Evolutionary conservation across 2,888 invertebrate genomes (phyloP).

Genomic region (Drosophila prolongata): DNA sequence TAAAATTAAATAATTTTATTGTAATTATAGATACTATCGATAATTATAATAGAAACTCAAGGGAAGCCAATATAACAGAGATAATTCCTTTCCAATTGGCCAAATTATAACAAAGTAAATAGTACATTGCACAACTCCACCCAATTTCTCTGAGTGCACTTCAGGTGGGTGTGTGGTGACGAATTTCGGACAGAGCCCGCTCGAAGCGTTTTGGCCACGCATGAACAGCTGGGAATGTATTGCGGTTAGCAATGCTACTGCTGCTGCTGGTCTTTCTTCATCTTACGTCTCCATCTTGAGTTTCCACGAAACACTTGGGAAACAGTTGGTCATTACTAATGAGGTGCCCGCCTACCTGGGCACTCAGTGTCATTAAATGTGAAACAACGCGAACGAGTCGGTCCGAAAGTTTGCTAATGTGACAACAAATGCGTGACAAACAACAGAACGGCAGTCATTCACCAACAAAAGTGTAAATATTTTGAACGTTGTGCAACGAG

Average conservation of each 20-base stretch:
- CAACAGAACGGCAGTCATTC: slow-evolving; percentile 38
- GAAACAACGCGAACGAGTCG: slow-evolving; percentile 17
- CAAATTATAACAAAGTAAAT: no score
- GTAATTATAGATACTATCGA: no score
- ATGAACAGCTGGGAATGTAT: slow-evolving; percentile 37
- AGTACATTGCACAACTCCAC: no score
- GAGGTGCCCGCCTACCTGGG: slow-evolving; percentile 18
- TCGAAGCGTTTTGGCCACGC: slow-evolving; percentile 31
- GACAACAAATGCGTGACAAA: slow-evolving; percentile 57
- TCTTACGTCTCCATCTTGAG: slow-evolving; percentile 13
- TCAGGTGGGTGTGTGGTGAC: slow-evolving; percentile 12
- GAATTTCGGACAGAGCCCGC: slow-evolving; percentile 11
- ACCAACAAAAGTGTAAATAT: slow-evolving; percentile 58
- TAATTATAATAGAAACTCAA: no score
- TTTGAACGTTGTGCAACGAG: slow-evolving; percentile 39
- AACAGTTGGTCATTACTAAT: slow-evolving; percentile 23
- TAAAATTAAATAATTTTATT: no score
- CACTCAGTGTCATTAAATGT: slow-evolving; percentile 21
- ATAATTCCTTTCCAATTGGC: no score
- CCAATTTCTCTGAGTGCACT: background rate
- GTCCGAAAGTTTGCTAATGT: slow-evolving; percentile 48
- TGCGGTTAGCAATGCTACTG: slow-evolving; percentile 44
- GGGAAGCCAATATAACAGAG: no score
- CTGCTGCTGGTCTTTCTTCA: background rate
- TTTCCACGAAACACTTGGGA: slow-evolving; percentile 26